Percentiles rank a stretch among this genome's conserved stretches.
Evolutionary conservation across 2,888 invertebrate species (phyloP).

Genomic region (Acronicta alni): DNA sequence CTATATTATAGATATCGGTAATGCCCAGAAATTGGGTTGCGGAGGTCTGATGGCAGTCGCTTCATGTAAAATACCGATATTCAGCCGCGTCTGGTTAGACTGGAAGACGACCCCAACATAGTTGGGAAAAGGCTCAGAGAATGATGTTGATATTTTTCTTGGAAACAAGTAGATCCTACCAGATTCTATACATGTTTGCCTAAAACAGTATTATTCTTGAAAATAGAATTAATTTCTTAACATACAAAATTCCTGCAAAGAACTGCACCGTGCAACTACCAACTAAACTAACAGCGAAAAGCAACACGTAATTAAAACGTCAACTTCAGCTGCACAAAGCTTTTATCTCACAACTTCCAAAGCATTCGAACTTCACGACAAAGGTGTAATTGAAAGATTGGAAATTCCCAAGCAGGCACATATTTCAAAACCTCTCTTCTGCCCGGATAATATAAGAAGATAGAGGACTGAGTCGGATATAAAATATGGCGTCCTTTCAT

Average conservation of each 20-base stretch:
- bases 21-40: too few species aligned
- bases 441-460: slow-evolving; percentile 89
- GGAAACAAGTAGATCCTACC: too few species aligned
- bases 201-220: too few species aligned
- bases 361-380: slow-evolving; percentile 75
- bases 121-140: too few species aligned
- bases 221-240: background rate
- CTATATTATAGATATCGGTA: too few species aligned
- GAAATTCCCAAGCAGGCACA: slow-evolving; percentile 88
- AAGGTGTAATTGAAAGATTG: slow-evolving; percentile 88
- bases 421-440: slow-evolving; percentile 86
- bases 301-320: slow-evolving; percentile 43
- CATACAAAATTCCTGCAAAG: background rate
- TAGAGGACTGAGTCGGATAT: slow-evolving; percentile 91
- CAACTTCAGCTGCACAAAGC: slow-evolving; percentile 46
- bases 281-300: slow-evolving; percentile 10
- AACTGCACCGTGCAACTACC: slow-evolving; percentile 8
- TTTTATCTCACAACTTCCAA: slow-evolving; percentile 70
- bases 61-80: too few species aligned
- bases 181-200: too few species aligned
- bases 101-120: too few species aligned
- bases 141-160: too few species aligned
- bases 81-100: too few species aligned
- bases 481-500: slow-evolving; percentile 95
- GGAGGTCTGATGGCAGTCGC: too few species aligned